Conservation (phyloP, 1,140 invertebrate species). For the Anagrus nilaparvatae region DNA sequence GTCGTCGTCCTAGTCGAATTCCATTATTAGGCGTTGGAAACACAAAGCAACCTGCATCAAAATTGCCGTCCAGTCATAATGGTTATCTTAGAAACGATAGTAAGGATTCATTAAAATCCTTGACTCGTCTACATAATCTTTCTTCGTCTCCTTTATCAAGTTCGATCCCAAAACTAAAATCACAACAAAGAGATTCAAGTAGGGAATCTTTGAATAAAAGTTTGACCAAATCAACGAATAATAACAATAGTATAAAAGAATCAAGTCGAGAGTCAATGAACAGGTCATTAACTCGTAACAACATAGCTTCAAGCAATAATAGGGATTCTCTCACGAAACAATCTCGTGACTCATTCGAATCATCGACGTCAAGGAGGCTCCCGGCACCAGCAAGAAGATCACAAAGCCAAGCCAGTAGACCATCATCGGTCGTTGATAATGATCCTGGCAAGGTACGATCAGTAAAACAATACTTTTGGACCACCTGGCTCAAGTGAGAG, state of each 20-base stretch:
- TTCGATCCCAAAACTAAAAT: constrained; percentile 14
- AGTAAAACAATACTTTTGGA: constrained; percentile 54
- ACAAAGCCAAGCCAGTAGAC: constrained; percentile 18
- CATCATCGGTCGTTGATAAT: constrained; percentile 25
- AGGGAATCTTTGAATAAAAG: constrained; percentile 32
- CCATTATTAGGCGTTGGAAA: constrained; percentile 52
- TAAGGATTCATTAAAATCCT: constrained; percentile 48
- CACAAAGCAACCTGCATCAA: constrained; percentile 43
- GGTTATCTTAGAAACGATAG: constrained; percentile 43
- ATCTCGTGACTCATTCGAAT: constrained; percentile 32
- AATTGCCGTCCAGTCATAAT: constrained; percentile 46
- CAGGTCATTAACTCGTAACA: constrained; percentile 32
- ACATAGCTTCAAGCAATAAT: constrained; percentile 31
- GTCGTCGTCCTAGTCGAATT: constrained; percentile 57
- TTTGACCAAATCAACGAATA: too few relatives aligned
- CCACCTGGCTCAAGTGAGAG: constrained; percentile 49
- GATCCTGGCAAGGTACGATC: constrained; percentile 57
- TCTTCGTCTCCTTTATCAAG: constrained; percentile 25
- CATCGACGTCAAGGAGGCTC: constrained; percentile 30
- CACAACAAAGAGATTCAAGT: constrained; percentile 14
- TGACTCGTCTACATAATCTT: constrained; percentile 10
- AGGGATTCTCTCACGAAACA: constrained; percentile 32
- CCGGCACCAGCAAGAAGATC: constrained; percentile 36
- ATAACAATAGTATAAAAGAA: constrained; percentile 31
- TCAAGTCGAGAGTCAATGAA: constrained; percentile 27